Conservation (phyloP, 1,140 invertebrate species). For the Nixonia krombeini region DNA sequence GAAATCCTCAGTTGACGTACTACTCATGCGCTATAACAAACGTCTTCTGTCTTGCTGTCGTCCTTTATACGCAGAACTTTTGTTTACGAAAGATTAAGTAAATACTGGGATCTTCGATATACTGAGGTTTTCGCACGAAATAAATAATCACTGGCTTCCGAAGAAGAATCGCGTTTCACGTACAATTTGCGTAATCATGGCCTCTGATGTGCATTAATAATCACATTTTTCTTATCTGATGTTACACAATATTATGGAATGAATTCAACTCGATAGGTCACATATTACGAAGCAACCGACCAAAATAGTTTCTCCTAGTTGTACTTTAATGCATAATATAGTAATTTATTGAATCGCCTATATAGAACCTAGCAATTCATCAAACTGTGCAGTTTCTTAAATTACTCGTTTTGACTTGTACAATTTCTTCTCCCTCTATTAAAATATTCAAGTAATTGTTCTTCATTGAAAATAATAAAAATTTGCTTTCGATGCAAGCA, state of each 20-base stretch:
- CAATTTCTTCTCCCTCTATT: too few relatives aligned
- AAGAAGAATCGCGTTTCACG: neutral
- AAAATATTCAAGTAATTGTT: too few relatives aligned
- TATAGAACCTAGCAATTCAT: too few relatives aligned
- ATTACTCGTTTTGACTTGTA: too few relatives aligned
- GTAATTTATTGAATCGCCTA: too few relatives aligned
- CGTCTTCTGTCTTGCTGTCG: constrained; percentile 2
- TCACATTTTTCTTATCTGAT: neutral
- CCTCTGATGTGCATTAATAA: neutral
- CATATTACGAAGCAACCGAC: neutral
- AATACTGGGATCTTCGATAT: constrained; percentile 8
- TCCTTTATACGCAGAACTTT: constrained; percentile 22
- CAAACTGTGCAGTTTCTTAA: too few relatives aligned
- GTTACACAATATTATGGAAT: neutral
- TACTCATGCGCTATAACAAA: constrained; percentile 5
- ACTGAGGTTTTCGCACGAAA: constrained; percentile 8
- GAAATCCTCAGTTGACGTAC: too few relatives aligned
- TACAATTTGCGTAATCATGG: neutral
- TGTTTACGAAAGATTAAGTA: constrained; percentile 30
- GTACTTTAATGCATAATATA: neutral
- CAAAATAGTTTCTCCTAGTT: constrained; percentile 4
- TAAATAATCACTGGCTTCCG: constrained; percentile 3
- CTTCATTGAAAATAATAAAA: too few relatives aligned
- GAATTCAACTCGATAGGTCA: neutral
- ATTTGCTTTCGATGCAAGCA: too few relatives aligned